Evolutionary conservation across 2,888 invertebrate genomes (phyloP), one percentile per base, ranked within the genome.

Genomic region (Drosophila infuscata): DNA sequence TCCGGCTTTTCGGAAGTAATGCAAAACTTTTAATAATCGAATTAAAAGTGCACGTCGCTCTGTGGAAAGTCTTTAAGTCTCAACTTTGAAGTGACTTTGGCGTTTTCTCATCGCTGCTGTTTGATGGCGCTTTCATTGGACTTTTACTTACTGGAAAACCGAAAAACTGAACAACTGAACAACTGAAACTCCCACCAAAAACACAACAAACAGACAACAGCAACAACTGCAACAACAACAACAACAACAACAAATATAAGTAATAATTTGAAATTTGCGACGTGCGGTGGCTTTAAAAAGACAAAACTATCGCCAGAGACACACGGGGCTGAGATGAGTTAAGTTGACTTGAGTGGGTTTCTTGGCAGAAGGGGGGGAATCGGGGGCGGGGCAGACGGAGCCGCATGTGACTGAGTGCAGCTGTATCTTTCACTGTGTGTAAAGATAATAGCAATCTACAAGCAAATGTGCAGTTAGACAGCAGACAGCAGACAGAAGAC

Each of bases 11-110:
- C 77, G 89, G 90, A 90, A 90, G 89, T 83, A 87, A 90, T 86
- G 89, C 85, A 83, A 85, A 85, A 90, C 89, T 88, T 83, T 90
- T 90, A 86, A 85, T 85, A 85, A 85, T 90, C 90, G 90, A 85
- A 85, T 85, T 89, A 90, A 90, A 85, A 70, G 89, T 81, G 77
- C 74, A 68, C 63, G 69, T 79, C 70, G 81, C 61, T 33, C 35
- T 77, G 71, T 82, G 80, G 80, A 86, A 85, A 90, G 89, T 86
- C 83, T 82, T 88, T 88, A 89, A 74, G 76, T 73, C 41, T 60
- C 41, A 62, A 58, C 61, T 46, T 68, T 70, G 30, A 81, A 56
- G 54, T 70, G 76, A 74, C 62, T 72, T 69, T 71, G 59, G 66
- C 58, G 70, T 83, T 82, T 76, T 61, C 70, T 65, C 75, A 62